These are phyloP conservation scores for Anolis apletophallus DNA, from an alignment of 2,797 vertebrate genomes.

Conservation along the genomic window DNA sequence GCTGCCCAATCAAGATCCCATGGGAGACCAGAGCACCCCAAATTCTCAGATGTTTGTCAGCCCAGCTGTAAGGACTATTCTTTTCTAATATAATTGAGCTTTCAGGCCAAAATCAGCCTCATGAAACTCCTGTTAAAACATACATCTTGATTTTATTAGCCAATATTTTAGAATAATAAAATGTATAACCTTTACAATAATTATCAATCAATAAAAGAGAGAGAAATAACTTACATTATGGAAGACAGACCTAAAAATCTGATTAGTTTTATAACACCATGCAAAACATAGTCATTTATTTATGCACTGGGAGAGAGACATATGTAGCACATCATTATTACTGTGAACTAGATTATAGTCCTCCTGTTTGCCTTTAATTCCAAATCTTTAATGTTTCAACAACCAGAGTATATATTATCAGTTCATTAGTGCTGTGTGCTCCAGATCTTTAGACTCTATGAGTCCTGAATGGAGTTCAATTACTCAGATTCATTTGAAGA, in stretches of 20 bases:
- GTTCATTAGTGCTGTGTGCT: not conserved
- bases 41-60: not conserved
- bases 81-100: not conserved
- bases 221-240: not conserved
- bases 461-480: not conserved
- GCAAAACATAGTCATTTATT: constrained; percentile 19
- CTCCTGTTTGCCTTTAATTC: constrained; percentile 10
- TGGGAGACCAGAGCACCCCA: not conserved
- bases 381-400: not conserved
- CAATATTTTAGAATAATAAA: not conserved
- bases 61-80: too few species aligned
- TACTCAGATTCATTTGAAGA: not conserved
- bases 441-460: not conserved
- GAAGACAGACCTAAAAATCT: not conserved
- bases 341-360: not conserved
- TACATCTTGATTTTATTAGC: not conserved
- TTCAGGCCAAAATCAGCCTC: not conserved
- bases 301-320: not conserved
- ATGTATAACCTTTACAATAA: not conserved
- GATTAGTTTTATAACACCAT: not conserved
- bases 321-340: not conserved
- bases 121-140: not conserved
- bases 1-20: too few species aligned
- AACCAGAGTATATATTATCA: not conserved
- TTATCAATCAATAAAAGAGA: not conserved